These are phyloP conservation scores for Champsocephalus esox DNA, from an alignment of 2,797 vertebrate species.

Conservation along the genomic window DNA sequence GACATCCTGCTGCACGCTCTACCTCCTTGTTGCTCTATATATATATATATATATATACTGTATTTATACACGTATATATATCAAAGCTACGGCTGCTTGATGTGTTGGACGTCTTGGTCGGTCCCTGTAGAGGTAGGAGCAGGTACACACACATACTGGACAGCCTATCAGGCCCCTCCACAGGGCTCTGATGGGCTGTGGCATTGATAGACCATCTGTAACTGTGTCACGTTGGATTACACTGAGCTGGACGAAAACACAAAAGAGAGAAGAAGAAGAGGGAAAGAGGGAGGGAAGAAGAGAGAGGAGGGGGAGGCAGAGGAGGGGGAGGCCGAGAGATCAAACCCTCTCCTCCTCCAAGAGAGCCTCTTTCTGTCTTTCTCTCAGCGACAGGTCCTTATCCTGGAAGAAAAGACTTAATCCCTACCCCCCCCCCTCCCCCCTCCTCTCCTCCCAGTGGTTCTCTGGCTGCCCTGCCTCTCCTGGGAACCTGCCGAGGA, in stretches of 20 bases:
- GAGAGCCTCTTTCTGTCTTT: conserved; percentile 69
- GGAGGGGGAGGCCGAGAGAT: conserved; percentile 64
- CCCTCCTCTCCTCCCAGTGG: conserved; percentile 14
- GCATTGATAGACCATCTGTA: conserved; percentile 90
- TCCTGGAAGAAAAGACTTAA: conserved; percentile 79
- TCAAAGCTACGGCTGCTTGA: conserved; percentile 50
- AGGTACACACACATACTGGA: conserved; percentile 47
- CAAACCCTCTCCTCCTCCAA: conserved; percentile 81
- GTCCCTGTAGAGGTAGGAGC: conserved; percentile 55
- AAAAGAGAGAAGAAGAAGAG: conserved; percentile 73
- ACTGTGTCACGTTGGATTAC: conserved; percentile 90
- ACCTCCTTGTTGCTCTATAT: conserved; percentile 2
- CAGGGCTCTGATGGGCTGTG: conserved; percentile 86
- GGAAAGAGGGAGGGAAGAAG: conserved; percentile 56
- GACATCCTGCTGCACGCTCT: conserved; percentile 7
- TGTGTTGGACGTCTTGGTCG: conserved; percentile 44
- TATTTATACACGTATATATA: conserved; percentile 41
- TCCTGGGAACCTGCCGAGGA: conserved; percentile 79
- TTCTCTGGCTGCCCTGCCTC: conserved; percentile 7
- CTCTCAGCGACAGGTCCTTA: conserved; percentile 79
- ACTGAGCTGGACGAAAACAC: conserved; percentile 73
- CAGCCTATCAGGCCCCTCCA: conserved; percentile 83
- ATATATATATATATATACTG: conserved; percentile 6
- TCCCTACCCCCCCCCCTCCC: conserved; percentile 67
- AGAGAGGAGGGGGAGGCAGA: conserved; percentile 15